A percentile compares a stretch with the other conserved stretches of the same genome.
Evolutionary conservation across 1,140 invertebrate genomes (phyloP).

Genomic region (Brachionus angularis): DNA sequence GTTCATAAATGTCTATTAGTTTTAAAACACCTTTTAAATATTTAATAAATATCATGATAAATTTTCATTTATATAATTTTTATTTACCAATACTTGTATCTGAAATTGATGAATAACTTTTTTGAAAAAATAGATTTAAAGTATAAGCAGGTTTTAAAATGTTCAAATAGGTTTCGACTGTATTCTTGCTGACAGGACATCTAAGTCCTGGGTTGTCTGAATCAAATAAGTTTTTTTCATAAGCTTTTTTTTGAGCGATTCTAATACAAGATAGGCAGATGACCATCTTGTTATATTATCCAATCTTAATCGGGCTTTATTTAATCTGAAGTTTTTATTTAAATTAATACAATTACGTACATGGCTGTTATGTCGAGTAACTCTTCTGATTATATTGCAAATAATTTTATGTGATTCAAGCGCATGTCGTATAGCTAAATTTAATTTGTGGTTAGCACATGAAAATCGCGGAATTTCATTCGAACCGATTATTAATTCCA

Average conservation of each 20-base stretch:
- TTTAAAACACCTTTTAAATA: too few relatives aligned
- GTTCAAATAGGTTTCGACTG: slow-evolving; percentile 12
- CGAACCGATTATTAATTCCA: too few relatives aligned
- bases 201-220: not conserved
- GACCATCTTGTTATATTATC: slow-evolving; percentile 33
- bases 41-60: too few relatives aligned
- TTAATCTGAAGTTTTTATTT: slow-evolving; percentile 19
- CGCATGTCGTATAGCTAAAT: slow-evolving; percentile 3
- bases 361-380: not conserved
- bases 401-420: not conserved
- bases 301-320: slow-evolving; percentile 18
- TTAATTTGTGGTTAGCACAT: too few relatives aligned
- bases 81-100: slow-evolving; percentile 11
- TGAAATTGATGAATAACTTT: slow-evolving; percentile 4
- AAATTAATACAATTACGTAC: slow-evolving; percentile 3
- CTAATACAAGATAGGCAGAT: not conserved
- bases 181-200: not conserved
- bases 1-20: too few relatives aligned
- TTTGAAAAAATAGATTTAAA: slow-evolving; percentile 32
- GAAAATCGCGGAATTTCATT: too few relatives aligned
- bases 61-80: too few relatives aligned
- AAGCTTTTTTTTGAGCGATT: not conserved
- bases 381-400: not conserved
- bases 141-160: slow-evolving; percentile 18
- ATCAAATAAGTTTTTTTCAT: slow-evolving; percentile 12